Base-by-base conservation (phyloP, 1,140 invertebrate species). In the Orussus abietinus region DNA sequence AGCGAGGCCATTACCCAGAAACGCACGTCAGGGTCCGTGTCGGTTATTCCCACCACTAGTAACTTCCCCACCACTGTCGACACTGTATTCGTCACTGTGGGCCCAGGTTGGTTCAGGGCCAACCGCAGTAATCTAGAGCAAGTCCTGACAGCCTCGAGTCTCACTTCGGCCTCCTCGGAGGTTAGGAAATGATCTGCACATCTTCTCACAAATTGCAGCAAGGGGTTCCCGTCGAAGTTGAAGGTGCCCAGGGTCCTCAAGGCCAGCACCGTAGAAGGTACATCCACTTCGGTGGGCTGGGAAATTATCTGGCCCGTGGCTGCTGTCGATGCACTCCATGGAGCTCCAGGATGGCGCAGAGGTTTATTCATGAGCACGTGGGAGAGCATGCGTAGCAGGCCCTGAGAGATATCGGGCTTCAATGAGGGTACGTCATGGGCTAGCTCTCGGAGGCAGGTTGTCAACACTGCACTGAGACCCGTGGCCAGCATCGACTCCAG, bases 131-230 rank as follows among this genome's bases (percentile, higher is more conserved):
- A 75, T 47, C 88, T 81, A 15, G 90, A 91, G 59, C 94, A 95
- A 0, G 94, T 98, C 59, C 87, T 81, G 0, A 98, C 95, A 12
- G 96, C 91, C 72, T 98, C 94, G 31, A 98, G 66, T 12, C 96
- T 80, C 1, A 99, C 86, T 65, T 96, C 92, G 0, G 64, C 66
- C 53, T 92, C 83, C 52, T 98, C 94, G 61, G 87, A 90, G 5
- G 83, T 85, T n/a, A 99, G 74, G 61, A 94, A 96, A 65, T 90
- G 82, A 55, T 96, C 92, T 2, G 92, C 90, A 72, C 93, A 96
- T 35, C 92, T 80, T 39, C 86, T 78, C 0, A 97, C 90, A 77
- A 97, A 96, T 56, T 92, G 90, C 20, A 96, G 78, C 50, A 96
- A 74, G 26, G 89, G 91, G 63, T 95, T 90, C 3, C 90, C 91